These are phyloP conservation scores for Microplitis deprimator DNA, from an alignment of 2,888 invertebrate species.

Conservation along the genomic window DNA sequence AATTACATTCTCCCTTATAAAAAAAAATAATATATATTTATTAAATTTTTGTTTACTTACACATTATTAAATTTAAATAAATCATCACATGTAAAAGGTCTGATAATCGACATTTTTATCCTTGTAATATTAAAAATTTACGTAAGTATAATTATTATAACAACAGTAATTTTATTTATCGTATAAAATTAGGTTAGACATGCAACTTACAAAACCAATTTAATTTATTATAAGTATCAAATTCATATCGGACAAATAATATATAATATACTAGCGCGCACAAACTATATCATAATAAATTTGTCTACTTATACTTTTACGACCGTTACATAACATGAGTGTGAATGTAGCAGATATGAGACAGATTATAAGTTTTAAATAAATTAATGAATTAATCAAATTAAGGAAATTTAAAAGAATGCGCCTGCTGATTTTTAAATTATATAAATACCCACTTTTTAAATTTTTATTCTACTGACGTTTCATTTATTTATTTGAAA, in stretches of 20 bases:
- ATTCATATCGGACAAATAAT: background rate
- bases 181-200: background rate
- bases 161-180: background rate
- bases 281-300: background rate
- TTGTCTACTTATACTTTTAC: no score
- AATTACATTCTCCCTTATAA: no score
- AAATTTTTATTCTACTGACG: no score
- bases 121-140: constrained; percentile 25
- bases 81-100: constrained; percentile 95
- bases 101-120: constrained; percentile 86
- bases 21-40: no score
- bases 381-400: no score
- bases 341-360: no score
- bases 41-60: constrained; percentile 75
- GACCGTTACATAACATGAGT: no score
- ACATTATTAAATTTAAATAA: constrained; percentile 96
- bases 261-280: background rate
- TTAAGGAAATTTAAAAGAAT: no score
- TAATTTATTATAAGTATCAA: background rate
- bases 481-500: no score
- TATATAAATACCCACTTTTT: no score
- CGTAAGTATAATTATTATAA: constrained; percentile 3
- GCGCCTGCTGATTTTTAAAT: no score
- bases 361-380: no score
- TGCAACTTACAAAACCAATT: background rate